Conservation (phyloP, 2,797 vertebrate species). For the Salmo trutta region DNA sequence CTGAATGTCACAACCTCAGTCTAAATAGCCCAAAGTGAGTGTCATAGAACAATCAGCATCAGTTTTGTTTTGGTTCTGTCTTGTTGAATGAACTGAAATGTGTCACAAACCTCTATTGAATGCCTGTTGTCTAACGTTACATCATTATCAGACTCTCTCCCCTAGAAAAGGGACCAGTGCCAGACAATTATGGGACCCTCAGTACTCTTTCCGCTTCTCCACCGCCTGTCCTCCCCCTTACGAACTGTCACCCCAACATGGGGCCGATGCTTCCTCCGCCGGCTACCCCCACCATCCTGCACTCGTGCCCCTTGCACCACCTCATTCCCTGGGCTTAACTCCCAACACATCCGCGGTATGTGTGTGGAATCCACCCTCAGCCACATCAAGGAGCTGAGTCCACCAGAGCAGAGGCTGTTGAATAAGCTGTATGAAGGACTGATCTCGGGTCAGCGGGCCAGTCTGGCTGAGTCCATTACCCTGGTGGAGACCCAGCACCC, state of each 20-base stretch:
- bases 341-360: slow-evolving; percentile 52
- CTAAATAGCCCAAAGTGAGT: too few species aligned
- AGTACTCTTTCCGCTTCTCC: slow-evolving; percentile 41
- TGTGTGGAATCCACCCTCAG: slow-evolving; percentile 63
- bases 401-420: slow-evolving; percentile 82
- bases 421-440: slow-evolving; percentile 84
- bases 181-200: slow-evolving; percentile 53
- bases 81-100: too few species aligned
- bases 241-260: slow-evolving; percentile 7
- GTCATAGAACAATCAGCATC: too few species aligned
- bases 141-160: background rate
- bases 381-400: slow-evolving; percentile 73
- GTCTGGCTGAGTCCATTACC: slow-evolving; percentile 93
- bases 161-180: slow-evolving; percentile 31
- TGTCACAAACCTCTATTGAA: background rate
- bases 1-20: too few species aligned
- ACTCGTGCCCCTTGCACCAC: background rate
- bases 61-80: too few species aligned
- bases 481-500: slow-evolving; percentile 90
- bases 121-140: background rate
- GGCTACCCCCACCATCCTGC: background rate
- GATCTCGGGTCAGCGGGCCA: slow-evolving; percentile 84
- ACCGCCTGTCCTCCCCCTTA: slow-evolving; percentile 25
- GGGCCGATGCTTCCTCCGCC: slow-evolving; percentile 28
- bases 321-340: slow-evolving; percentile 7